Base-by-base conservation (phyloP, 2,113 vertebrate genomes). In the Mesoclemmys tuberculata region DNA sequence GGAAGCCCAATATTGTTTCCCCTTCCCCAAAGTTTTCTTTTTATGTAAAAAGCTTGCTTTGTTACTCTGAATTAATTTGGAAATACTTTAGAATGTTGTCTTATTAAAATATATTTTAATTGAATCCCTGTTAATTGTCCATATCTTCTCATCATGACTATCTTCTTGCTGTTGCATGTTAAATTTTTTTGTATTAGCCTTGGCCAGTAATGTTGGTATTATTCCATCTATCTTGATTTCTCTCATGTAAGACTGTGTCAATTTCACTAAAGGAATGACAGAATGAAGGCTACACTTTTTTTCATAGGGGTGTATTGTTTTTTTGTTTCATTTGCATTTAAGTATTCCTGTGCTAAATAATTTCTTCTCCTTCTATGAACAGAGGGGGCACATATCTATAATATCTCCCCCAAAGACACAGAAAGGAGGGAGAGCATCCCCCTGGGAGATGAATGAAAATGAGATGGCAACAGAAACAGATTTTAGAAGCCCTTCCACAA, bases 111-210 rank as follows among this genome's bases (percentile, higher is more conserved):
- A 29, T 58, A 46, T 80, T 90, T 68, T 27, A 21, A 31, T 64
- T 85, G 82, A 84, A 90, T 90, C 51, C 48, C 52, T 51, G n/a
- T 90, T 90, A 85, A 85, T 90, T 90, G 82, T 74, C n/a, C 56
- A 52, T n/a, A 46, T 84, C 55, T 84, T 90, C 55, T 84, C 58
- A 79, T 79, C 74, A 68, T 48, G 41, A 46, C 27, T 78, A 64
- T 48, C 80, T 84, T 85, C 46, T 84, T 68, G 48, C 27, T 79
- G 18, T n/a, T 41, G 27, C 16, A 38, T 46, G 14, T 85, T 64
- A 46, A 29, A 68, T 55, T 68, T 61, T 64, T 38, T 79, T 44
- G 27, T 56, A 79, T 84, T 85, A 56, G 52, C 56, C 35, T 56
- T 68, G 10, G 71, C 56, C n/a, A 68, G 82, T 68, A 84, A 80